phyloP scores from a whole-genome alignment of 1,140 invertebrate species.

The Achroia grisella region DNA sequence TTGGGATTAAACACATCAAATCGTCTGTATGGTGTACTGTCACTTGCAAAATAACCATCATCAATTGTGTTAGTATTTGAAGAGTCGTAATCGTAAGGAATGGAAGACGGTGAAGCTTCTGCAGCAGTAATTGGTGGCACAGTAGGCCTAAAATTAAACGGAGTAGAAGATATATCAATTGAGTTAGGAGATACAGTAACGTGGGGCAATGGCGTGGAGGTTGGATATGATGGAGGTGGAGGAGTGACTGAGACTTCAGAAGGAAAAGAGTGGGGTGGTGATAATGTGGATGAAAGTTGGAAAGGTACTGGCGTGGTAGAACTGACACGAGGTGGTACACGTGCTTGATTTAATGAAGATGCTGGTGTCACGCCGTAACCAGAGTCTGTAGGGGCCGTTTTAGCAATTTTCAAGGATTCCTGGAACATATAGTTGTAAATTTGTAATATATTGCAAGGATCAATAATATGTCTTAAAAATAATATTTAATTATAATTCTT shows the following conservation, averaged over 20 bases:
- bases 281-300: slow-evolving; percentile 50
- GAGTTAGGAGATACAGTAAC: slow-evolving; percentile 68
- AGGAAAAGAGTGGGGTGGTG: slow-evolving; percentile 37
- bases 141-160: slow-evolving; percentile 58
- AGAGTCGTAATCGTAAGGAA: slow-evolving; percentile 45
- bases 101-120: slow-evolving; percentile 43
- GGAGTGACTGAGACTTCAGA: slow-evolving; percentile 41
- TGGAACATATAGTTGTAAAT: slow-evolving; percentile 29
- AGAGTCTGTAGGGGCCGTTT: slow-evolving; percentile 78
- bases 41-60: slow-evolving; percentile 49
- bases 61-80: slow-evolving; percentile 54
- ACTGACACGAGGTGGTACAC: slow-evolving; percentile 37
- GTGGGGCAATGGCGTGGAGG: slow-evolving; percentile 46
- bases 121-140: slow-evolving; percentile 52
- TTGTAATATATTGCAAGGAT: too few relatives aligned
- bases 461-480: too few relatives aligned
- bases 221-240: slow-evolving; percentile 24
- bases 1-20: slow-evolving; percentile 47
- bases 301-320: slow-evolving; percentile 44
- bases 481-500: too few relatives aligned
- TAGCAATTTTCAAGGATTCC: slow-evolving; percentile 81
- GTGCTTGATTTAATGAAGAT: slow-evolving; percentile 29
- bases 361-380: slow-evolving; percentile 76
- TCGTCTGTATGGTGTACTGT: slow-evolving; percentile 35
- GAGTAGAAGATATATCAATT: slow-evolving; percentile 54